Conservation (phyloP, 2,113 vertebrate species). For the Rhipidura dahli region DNA sequence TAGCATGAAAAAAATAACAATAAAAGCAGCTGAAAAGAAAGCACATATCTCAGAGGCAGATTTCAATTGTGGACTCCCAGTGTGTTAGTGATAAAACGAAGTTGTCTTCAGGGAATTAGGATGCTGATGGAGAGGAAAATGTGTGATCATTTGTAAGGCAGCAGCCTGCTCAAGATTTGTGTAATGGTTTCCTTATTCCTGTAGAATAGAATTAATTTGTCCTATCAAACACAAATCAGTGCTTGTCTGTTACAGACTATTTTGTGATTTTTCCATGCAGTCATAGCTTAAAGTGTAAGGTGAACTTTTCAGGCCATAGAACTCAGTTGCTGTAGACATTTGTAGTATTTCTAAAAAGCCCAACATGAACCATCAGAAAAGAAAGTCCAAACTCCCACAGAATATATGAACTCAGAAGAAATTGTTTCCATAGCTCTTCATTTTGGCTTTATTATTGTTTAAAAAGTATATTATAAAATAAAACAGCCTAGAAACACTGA, state of each 20-base stretch:
- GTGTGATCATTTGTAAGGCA: constrained; percentile 15
- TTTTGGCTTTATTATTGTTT: background rate
- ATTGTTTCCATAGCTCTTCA: background rate
- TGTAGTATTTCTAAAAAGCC: background rate
- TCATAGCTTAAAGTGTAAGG: background rate
- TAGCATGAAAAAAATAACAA: background rate
- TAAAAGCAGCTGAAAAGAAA: background rate
- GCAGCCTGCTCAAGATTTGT: background rate
- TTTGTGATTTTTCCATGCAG: background rate
- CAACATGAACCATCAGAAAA: background rate
- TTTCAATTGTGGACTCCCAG: background rate
- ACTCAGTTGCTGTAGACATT: background rate
- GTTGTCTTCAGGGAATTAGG: constrained; percentile 43
- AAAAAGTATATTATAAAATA: background rate
- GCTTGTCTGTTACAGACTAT: background rate
- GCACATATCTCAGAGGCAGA: background rate
- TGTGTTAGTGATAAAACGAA: background rate
- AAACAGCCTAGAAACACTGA: background rate
- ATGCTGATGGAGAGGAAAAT: constrained; percentile 53
- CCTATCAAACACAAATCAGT: background rate
- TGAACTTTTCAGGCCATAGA: background rate
- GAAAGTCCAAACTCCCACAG: background rate
- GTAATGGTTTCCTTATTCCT: background rate
- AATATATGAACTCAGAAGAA: background rate
- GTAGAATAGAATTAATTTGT: background rate